Percentiles rank a stretch among this genome's conserved stretches.
These are phyloP conservation scores for Nudaria mundana DNA, from an alignment of 2,888 invertebrate genomes.

Conservation along the genomic window DNA sequence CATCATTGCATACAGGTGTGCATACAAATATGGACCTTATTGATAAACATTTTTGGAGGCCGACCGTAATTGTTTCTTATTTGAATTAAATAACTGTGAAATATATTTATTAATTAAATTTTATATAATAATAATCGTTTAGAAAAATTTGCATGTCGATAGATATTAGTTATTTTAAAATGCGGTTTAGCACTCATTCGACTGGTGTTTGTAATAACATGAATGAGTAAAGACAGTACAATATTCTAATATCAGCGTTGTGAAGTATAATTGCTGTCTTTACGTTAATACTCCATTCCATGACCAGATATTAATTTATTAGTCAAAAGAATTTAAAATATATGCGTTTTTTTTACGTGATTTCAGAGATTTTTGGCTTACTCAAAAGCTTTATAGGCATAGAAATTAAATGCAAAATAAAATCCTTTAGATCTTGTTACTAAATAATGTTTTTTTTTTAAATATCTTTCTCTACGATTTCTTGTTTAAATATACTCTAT, in stretches of 20 bases:
- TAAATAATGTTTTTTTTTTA: conserved; percentile 22
- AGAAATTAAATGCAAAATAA: too few relatives aligned
- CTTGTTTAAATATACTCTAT: conserved; percentile 16
- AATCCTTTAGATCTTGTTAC: too few relatives aligned
- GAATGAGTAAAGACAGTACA: conserved; percentile 15
- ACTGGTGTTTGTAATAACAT: conserved; percentile 15
- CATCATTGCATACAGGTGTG: too few relatives aligned
- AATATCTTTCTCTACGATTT: conserved; percentile 17
- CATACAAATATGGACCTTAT: too few relatives aligned
- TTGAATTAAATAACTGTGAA: conserved; percentile 27
- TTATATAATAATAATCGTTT: conserved; percentile 9
- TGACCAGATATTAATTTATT: conserved; percentile 36
- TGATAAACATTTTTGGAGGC: too few relatives aligned
- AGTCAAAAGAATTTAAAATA: too few relatives aligned
- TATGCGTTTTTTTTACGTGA: too few relatives aligned
- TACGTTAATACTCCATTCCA: conserved; percentile 32
- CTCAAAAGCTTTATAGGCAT: too few relatives aligned
- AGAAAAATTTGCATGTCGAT: conserved; percentile 23
- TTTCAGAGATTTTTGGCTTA: too few relatives aligned
- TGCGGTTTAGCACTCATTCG: conserved; percentile 11
- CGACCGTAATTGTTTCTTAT: too few relatives aligned
- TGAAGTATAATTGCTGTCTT: conserved; percentile 15
- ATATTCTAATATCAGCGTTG: conserved; percentile 4
- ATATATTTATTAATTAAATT: conserved; percentile 27
- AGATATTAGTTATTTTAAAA: conserved; percentile 16